Evolutionary conservation across 2,797 vertebrate species (phyloP).

Genomic region (Karalla daura): DNA sequence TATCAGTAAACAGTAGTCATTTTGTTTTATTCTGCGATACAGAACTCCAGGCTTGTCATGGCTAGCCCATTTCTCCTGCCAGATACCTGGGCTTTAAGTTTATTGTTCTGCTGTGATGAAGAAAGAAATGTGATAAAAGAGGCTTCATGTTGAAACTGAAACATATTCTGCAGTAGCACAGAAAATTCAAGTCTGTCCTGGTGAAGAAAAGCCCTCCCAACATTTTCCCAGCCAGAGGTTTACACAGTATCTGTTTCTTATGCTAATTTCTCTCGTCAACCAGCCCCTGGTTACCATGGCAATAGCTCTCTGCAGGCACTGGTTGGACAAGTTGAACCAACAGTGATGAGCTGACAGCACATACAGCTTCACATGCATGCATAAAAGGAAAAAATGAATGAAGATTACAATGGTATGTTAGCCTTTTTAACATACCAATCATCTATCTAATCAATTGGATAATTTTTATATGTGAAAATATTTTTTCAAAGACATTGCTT

Average conservation of each 20-base stretch:
- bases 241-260: slow-evolving; percentile 56
- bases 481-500: not conserved
- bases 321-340: slow-evolving; percentile 23
- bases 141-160: not conserved
- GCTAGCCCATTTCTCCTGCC: not conserved
- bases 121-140: slow-evolving; percentile 6
- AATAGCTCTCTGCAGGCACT: slow-evolving; percentile 31
- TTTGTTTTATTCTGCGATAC: slow-evolving; percentile 26
- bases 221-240: slow-evolving; percentile 48
- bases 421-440: too few species aligned
- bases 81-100: slow-evolving; percentile 16
- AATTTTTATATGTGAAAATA: too few species aligned
- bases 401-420: not conserved
- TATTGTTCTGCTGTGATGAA: slow-evolving; percentile 3
- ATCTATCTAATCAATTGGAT: too few species aligned
- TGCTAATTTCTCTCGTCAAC: slow-evolving; percentile 52
- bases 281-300: slow-evolving; percentile 49
- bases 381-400: not conserved
- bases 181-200: slow-evolving; percentile 34
- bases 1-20: slow-evolving; percentile 13
- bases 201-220: slow-evolving; percentile 55
- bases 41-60: not conserved
- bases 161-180: slow-evolving; percentile 10
- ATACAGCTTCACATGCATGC: not conserved
- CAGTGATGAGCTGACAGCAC: slow-evolving; percentile 15